Evolutionary conservation across 2,797 vertebrate species (phyloP), one percentile per base, ranked within the genome.

Genomic region (Danio jaintianensis): DNA sequence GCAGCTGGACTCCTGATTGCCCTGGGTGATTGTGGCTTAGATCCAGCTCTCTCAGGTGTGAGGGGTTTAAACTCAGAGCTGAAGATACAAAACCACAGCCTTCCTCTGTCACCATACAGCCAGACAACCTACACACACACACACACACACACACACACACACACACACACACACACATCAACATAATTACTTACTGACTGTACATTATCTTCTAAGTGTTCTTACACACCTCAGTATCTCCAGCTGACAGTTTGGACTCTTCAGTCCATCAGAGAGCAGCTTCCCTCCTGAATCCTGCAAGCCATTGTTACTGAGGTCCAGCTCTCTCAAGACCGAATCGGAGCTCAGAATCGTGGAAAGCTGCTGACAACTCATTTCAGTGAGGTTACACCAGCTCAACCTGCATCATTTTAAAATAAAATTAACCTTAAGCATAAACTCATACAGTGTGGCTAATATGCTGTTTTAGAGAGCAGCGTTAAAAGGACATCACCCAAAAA

Each of bases 1-100:
- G 59, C 7, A 47, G 18, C 29, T 29, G 29, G 29, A 29, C 29
- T 29, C 29, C 29, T 29, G 29, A 29, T 29, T 29, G 29, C 29
- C 38, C 74, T 29, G 75, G 78, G 11, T 83, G 42, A 73, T 84
- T 86, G 75, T 84, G 73, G 52, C 64, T 81, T 22, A 86, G 78
- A 67, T 84, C 83, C 81, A 86, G 78, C 20, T 85, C 79, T 79
- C 6, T 81, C 52, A 83, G 53, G 36, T 81, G 38, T 53, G 66
- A 66, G 12, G 72, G 47, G 61, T 82, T 83, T 79, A 59, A 83
- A 11, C n/a, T 56, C 22, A 85, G 69, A 11, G 69, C 81, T 53
- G 78, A 78, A 55, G 78, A 29, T 3, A 29, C 1, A 29, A 29
- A 29, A 29, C 29, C 29, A 29, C 29, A 29, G 29, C 29, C 29